Percentiles rank a stretch among this genome's conserved stretches.
Evolutionary conservation across 1,140 invertebrate genomes (phyloP).

Genomic region (Bombus cullumanus): DNA sequence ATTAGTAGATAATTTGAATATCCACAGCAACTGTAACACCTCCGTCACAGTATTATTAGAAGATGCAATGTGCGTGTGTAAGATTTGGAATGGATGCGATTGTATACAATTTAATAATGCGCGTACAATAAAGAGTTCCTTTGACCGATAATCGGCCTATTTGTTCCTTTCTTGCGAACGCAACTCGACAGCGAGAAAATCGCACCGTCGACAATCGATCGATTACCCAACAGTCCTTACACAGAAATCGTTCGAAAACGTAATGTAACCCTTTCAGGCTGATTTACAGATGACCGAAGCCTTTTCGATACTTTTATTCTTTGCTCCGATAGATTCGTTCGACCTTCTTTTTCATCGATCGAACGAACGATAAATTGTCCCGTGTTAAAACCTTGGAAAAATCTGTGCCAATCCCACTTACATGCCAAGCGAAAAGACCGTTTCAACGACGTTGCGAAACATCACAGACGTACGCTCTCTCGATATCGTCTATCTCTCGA

Average conservation of each 20-base stretch:
- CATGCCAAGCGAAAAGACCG: slow-evolving; percentile 24
- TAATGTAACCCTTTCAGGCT: background rate
- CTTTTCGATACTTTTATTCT: slow-evolving; percentile 40
- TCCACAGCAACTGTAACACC: slow-evolving; percentile 75
- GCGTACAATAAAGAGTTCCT: slow-evolving; percentile 82
- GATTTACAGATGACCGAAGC: slow-evolving; percentile 45
- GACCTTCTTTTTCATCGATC: slow-evolving; percentile 44
- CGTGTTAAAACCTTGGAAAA: slow-evolving; percentile 43
- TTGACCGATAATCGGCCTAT: slow-evolving; percentile 54
- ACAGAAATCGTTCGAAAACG: background rate
- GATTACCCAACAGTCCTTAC: background rate
- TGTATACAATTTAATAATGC: slow-evolving; percentile 75
- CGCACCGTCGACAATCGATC: background rate
- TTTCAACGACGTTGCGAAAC: slow-evolving; percentile 31
- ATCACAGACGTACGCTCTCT: background rate
- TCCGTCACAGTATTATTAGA: slow-evolving; percentile 81
- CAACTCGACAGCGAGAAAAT: background rate
- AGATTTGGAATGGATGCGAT: slow-evolving; percentile 55
- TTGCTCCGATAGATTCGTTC: slow-evolving; percentile 18
- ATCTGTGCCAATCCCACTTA: slow-evolving; percentile 59
- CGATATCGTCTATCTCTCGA: background rate
- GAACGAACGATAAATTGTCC: slow-evolving; percentile 42
- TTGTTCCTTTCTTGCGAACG: background rate
- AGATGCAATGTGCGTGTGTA: slow-evolving; percentile 44
- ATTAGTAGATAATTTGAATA: slow-evolving; percentile 77